Conservation (phyloP, 92 coral and sea anemone genomes). For the Galaxea fascicularis region DNA sequence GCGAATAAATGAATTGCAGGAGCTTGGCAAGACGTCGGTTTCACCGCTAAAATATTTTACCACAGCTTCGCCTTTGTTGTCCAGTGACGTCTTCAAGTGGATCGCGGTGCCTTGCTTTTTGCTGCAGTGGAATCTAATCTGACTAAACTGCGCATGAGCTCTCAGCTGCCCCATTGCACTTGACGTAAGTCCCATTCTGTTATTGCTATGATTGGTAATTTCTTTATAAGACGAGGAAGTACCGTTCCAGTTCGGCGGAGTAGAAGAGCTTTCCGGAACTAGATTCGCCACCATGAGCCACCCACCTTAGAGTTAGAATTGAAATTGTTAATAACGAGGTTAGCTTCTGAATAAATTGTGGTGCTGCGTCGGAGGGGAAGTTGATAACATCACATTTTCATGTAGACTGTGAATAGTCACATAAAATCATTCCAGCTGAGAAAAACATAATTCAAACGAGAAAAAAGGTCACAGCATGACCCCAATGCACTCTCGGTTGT, state of each 20-base stretch:
- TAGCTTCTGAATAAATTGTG: too few species aligned
- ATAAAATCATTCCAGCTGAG: too few species aligned
- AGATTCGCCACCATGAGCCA: constrained; percentile 47
- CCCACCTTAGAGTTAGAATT: constrained; percentile 22
- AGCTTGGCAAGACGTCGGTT: constrained; percentile 1
- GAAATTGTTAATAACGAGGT: too few species aligned
- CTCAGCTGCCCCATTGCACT: constrained; percentile 25
- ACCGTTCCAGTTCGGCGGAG: background rate
- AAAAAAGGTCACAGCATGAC: too few species aligned
- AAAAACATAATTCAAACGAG: too few species aligned
- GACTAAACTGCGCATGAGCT: constrained; percentile 16
- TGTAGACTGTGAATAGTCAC: too few species aligned
- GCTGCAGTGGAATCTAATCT: constrained; percentile 53
- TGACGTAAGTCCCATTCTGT: constrained; percentile 5
- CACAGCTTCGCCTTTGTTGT: constrained; percentile 31
- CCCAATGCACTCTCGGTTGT: too few species aligned
- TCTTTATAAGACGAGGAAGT: background rate
- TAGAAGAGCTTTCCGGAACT: constrained; percentile 9
- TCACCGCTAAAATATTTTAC: constrained; percentile 16
- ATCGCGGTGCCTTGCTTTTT: constrained; percentile 29
- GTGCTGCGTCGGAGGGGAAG: too few species aligned
- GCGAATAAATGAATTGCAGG: constrained; percentile 10
- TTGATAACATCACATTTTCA: too few species aligned
- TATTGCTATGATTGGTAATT: constrained; percentile 29
- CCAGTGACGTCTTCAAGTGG: constrained; percentile 31